Percentiles rank a stretch among this genome's conserved stretches.
phyloP scores from a whole-genome alignment of 1,140 invertebrate genomes.

The Apis mellifera region DNA sequence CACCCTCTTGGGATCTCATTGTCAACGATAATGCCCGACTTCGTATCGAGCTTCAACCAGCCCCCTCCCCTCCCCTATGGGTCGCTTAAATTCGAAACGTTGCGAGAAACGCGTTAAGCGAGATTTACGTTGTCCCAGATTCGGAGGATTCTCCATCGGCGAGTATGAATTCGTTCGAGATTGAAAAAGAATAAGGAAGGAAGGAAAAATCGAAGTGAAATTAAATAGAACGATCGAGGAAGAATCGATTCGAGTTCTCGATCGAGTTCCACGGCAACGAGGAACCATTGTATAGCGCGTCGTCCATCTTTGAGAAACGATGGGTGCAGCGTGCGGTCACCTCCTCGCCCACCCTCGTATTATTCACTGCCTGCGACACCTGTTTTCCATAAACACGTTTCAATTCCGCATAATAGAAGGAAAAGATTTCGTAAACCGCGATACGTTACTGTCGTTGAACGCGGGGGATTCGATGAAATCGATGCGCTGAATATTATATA shows the following conservation, averaged over 20 bases:
- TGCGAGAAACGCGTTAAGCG: conserved; percentile 9
- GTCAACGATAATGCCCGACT: conserved; percentile 57
- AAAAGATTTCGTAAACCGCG: conserved; percentile 2
- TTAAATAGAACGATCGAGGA: no score
- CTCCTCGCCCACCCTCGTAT: conserved; percentile 1
- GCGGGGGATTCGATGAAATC: conserved; percentile 45
- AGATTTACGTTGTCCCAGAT: conserved; percentile 24
- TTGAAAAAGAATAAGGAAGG: no score
- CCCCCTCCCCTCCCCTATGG: neutral
- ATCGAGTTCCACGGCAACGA: no score
- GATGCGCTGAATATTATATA: no score
- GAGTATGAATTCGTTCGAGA: no score
- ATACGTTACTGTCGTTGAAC: neutral
- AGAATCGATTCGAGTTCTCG: no score
- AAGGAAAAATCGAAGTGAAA: no score
- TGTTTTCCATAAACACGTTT: conserved; percentile 68
- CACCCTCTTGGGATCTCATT: conserved; percentile 54
- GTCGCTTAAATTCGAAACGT: conserved; percentile 30
- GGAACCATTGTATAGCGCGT: neutral
- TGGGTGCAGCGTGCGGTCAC: no score
- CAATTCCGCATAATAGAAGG: conserved; percentile 60
- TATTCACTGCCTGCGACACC: conserved; percentile 59
- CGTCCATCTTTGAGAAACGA: conserved; percentile 38
- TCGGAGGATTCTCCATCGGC: no score
- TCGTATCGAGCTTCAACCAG: conserved; percentile 42